A percentile compares a stretch with the other conserved stretches of the same genome.
Conservation (phyloP, 2,888 invertebrate genomes). For the Rhingia rostrata region DNA sequence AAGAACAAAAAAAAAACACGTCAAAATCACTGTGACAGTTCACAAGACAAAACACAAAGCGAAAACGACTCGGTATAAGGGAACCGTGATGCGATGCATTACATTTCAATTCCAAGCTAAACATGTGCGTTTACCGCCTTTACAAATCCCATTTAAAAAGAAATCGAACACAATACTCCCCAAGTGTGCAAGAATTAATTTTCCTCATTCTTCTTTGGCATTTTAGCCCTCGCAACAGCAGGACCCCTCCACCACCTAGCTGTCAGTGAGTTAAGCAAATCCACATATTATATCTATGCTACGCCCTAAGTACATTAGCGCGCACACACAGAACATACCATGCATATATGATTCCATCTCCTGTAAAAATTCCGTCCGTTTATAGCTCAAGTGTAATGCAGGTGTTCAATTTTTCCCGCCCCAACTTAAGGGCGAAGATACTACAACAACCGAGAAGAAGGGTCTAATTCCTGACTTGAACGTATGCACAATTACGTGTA, state of each 20-base stretch:
- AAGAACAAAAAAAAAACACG: not conserved
- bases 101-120: constrained; percentile 32
- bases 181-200: constrained; percentile 74
- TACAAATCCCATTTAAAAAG: constrained; percentile 47
- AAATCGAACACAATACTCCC: constrained; percentile 67
- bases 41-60: constrained; percentile 28
- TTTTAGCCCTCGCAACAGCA: not conserved
- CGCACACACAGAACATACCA: constrained; percentile 19
- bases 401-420: constrained; percentile 74
- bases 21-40: constrained; percentile 66
- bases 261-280: constrained; percentile 26
- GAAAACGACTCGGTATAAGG: not conserved
- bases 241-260: not conserved
- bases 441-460: constrained; percentile 33
- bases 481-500: constrained; percentile 64
- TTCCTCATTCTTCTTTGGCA: constrained; percentile 38
- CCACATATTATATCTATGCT: constrained; percentile 18
- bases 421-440: constrained; percentile 70
- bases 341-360: constrained; percentile 19
- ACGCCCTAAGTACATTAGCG: constrained; percentile 48
- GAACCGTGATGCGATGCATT: not conserved
- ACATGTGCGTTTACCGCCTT: constrained; percentile 64
- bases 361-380: constrained; percentile 56
- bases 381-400: constrained; percentile 70
- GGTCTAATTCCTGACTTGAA: constrained; percentile 64